Evolutionary conservation across 2,888 invertebrate genomes (phyloP).

Genomic region (Trichopoda pennipes): DNA sequence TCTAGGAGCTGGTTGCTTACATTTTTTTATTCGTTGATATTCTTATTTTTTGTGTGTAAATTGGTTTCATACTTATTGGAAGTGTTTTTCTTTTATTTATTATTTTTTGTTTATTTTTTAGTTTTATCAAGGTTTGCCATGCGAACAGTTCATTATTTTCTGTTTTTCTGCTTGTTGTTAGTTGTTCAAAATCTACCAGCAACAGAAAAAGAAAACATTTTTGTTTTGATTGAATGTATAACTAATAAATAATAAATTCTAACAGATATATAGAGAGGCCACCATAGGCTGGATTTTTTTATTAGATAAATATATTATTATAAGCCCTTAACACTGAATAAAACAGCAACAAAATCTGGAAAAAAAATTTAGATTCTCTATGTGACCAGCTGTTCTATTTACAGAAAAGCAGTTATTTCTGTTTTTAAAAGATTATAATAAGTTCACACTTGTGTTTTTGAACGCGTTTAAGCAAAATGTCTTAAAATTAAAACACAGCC

Average conservation of each 20-base stretch:
- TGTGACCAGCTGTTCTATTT: too few species aligned
- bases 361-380: too few species aligned
- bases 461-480: too few species aligned
- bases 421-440: too few species aligned
- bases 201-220: slow-evolving; percentile 5
- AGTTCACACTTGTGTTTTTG: too few species aligned
- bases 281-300: neutral
- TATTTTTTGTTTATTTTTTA: slow-evolving; percentile 1
- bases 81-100: slow-evolving; percentile 39
- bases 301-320: too few species aligned
- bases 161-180: slow-evolving; percentile 22
- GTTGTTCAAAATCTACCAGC: slow-evolving; percentile 30
- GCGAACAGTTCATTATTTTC: slow-evolving; percentile 49
- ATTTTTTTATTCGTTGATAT: neutral
- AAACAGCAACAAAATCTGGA: too few species aligned
- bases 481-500: too few species aligned
- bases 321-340: too few species aligned
- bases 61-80: too few species aligned
- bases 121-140: slow-evolving; percentile 54
- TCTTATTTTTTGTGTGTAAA: slow-evolving; percentile 32
- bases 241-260: slow-evolving; percentile 63
- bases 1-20: neutral
- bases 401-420: too few species aligned
- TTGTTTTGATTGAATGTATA: slow-evolving; percentile 57
- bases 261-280: slow-evolving; percentile 5